Evolutionary conservation across 1,140 invertebrate genomes (phyloP), one percentile per base, ranked within the genome.

Genomic region (Cyrtorhinus lividipennis): DNA sequence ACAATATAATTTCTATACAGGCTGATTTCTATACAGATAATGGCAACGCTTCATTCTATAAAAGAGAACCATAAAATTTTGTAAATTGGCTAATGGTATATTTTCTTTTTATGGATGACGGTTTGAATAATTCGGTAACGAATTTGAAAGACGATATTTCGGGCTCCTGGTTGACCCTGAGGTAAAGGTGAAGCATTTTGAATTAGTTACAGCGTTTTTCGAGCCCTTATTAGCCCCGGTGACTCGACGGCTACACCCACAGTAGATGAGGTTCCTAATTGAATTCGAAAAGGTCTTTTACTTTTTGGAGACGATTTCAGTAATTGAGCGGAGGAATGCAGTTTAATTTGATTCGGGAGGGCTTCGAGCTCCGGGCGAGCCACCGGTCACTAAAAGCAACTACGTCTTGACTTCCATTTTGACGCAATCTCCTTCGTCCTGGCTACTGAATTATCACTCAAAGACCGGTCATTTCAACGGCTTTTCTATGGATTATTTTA

Each of bases 211-310:
- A 8, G 30, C 30, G 5, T 5, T 5, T 38, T 38, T 15, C 8
- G 48, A 20, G 8, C 20, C 8, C 48, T 53, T 53, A 53, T 53
- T 53, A 53, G 48, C 48, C 20, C 12, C 5, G 48, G 48, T 53
- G 48, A 53, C 48, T 53, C 48, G 48, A 53, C 48, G 48, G 48
- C 20, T 53, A 53, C 48, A 53, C 48, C 48, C 48, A 53, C 48
- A 53, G 48, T 22, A 53, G 48, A 53, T 53, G 48, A 53, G n/a
- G 48, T 22, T 22, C 48, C 48, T 53, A 53, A 53, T 53, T 53
- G 48, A 53, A 53, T 10, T 20, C 48, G 10, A 3, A 20, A 22
- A n/a, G n/a, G 5, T 53, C 20, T 53, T 15, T 22, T 53, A 15
- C 20, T 53, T 53, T 53, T 53, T 22, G 48, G 20, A 22, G 48